A percentile compares a stretch with the other conserved stretches of the same genome.
These are phyloP conservation scores for Iguana delicatissima DNA, from an alignment of 2,797 vertebrate genomes.

Conservation along the genomic window DNA sequence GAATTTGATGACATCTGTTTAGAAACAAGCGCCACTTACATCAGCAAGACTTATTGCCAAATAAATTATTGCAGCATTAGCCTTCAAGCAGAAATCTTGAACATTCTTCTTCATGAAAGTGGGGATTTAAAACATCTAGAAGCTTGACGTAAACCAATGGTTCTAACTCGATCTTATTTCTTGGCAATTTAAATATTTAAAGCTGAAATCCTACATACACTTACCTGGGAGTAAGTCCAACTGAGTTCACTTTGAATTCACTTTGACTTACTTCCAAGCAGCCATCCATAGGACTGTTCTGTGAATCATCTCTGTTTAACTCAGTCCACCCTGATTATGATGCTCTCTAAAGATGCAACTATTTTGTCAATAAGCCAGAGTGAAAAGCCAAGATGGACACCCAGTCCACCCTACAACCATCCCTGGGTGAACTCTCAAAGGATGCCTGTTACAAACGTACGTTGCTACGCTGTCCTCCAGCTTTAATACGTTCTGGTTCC, in stretches of 20 bases:
- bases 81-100: background rate
- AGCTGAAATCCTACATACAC: too few species aligned
- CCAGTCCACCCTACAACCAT: background rate
- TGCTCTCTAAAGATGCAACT: background rate
- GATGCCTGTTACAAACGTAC: background rate
- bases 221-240: background rate
- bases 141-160: background rate
- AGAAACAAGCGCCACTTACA: background rate
- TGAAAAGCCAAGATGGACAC: background rate
- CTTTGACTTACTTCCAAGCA: background rate
- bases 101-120: background rate
- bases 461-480: background rate
- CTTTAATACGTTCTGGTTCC: background rate
- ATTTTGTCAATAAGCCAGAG: background rate
- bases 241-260: background rate
- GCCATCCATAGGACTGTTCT: background rate
- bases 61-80: background rate
- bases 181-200: background rate
- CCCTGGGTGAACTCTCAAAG: background rate
- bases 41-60: background rate
- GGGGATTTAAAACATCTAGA: background rate
- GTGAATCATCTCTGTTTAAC: background rate
- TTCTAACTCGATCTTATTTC: background rate
- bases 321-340: background rate
- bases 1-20: background rate